Evolutionary conservation across 1,140 invertebrate species (phyloP).

Genomic region (Maconellicoccus hirsutus): DNA sequence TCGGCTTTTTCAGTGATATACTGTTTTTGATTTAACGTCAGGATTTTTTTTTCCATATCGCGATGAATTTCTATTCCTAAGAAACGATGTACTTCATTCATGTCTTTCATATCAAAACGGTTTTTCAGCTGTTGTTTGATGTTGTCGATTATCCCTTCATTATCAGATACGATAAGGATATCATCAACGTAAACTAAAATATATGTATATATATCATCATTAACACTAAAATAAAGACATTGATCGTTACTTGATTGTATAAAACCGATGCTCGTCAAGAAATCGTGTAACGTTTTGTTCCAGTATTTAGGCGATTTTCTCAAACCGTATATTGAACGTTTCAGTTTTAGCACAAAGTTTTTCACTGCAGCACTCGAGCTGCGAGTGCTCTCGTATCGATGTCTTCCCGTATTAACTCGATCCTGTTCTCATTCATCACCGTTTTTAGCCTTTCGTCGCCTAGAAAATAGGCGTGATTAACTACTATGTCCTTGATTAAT

Average conservation of each 20-base stretch:
- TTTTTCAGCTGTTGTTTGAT: neutral
- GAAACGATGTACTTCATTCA: neutral
- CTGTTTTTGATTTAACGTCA: neutral
- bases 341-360: conserved; percentile 34
- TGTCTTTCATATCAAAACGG: conserved; percentile 7
- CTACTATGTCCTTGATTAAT: too few relatives aligned
- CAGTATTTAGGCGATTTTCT: conserved; percentile 34
- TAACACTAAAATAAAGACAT: conserved; percentile 21
- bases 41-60: neutral
- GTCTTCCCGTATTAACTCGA: too few relatives aligned
- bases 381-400: too few relatives aligned
- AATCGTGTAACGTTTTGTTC: conserved; percentile 27
- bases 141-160: neutral
- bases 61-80: neutral
- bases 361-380: too few relatives aligned
- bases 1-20: neutral
- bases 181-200: conserved; percentile 10
- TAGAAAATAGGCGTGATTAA: too few relatives aligned
- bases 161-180: conserved; percentile 7
- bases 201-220: neutral
- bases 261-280: conserved; percentile 20
- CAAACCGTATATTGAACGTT: conserved; percentile 36
- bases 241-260: neutral
- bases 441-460: too few relatives aligned
- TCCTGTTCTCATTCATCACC: too few relatives aligned